Base-by-base conservation (phyloP, 2,888 invertebrate genomes). In the Drosophila basisetae region DNA sequence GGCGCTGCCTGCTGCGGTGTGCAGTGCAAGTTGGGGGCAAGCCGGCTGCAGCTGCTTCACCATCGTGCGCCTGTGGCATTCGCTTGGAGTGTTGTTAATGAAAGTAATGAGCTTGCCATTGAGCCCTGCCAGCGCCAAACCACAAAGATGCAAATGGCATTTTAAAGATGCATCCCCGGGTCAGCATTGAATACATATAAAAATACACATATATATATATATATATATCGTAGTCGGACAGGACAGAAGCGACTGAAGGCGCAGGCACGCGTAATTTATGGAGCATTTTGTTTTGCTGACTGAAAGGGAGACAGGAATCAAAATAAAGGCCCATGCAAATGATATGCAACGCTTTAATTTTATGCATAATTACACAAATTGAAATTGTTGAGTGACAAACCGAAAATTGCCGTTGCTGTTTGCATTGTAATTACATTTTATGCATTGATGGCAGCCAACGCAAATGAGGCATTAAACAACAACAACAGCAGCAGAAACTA, bases 131-230 rank as follows among this genome's bases (percentile, higher is more conserved):
- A 67, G 70, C 68, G 73, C 76, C 76, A 86, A 91, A 86, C 91
- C 91, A 81, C 92, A 92, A 85, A 89, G 90, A 90, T 91, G 92
- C 91, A 88, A 91, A 89, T 91, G 93, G 92, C 92, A 92, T 92
- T 92, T 92, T 91, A 92, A 92, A 89, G 90, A 88, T 91, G 91
- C 92, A 90, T 83, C 80, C 85, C 67, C 80, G 86, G 84, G 88
- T 84, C 88, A 89, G 78, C 76, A n/a, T 1, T 28, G 10, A 39
- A 31, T 56, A 28, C 22, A 33, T 13, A 53, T 31, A 10, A 22
- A 31, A 61, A 43, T 28, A 13, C 13, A 13, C 7, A 52, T 6
- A 52, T 52, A n/a, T n/a, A n/a, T 18, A 49, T 25, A n/a, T 31
- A 5, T 41, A 18, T 64, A 53, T 33, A 54, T 22, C 47, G n/a